A percentile compares a stretch with the other conserved stretches of the same genome.
phyloP scores from a whole-genome alignment of 2,113 vertebrate species.

The Channa maculata region DNA sequence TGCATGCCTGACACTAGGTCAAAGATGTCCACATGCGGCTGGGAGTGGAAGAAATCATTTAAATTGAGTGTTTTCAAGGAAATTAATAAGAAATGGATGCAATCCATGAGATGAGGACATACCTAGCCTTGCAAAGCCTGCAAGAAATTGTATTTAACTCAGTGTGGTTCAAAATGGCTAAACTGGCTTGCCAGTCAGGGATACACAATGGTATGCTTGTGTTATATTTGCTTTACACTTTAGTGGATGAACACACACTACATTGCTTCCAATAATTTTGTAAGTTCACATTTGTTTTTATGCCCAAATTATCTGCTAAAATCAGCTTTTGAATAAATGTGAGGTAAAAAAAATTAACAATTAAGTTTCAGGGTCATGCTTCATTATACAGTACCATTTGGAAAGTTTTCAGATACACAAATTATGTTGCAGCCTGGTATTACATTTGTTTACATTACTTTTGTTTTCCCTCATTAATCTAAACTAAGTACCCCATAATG shows the following conservation, averaged over 20 bases:
- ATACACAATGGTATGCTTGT: neutral
- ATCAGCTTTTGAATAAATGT: too few species aligned
- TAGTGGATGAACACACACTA: neutral
- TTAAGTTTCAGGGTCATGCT: too few species aligned
- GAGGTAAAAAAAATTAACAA: too few species aligned
- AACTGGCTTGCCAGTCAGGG: neutral
- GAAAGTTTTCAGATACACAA: too few species aligned
- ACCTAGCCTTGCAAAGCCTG: slow-evolving; percentile 1
- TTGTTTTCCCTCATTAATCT: too few species aligned
- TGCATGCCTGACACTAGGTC: slow-evolving; percentile 85
- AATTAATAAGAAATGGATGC: slow-evolving; percentile 1
- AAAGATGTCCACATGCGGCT: slow-evolving; percentile 85
- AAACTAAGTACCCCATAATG: too few species aligned
- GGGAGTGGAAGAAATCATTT: slow-evolving; percentile 67
- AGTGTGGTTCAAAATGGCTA: neutral
- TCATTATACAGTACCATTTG: too few species aligned
- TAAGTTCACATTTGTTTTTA: too few species aligned
- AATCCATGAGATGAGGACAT: neutral
- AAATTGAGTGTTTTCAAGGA: slow-evolving; percentile 18
- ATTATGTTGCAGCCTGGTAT: too few species aligned
- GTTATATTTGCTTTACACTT: neutral
- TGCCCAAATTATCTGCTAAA: too few species aligned
- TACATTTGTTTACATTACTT: too few species aligned
- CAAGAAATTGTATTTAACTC: neutral
- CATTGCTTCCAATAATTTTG: neutral